Percentiles rank a stretch among this genome's conserved stretches.
Conservation (phyloP, 2,888 invertebrate species). For the Eucriotettix oculatus region DNA sequence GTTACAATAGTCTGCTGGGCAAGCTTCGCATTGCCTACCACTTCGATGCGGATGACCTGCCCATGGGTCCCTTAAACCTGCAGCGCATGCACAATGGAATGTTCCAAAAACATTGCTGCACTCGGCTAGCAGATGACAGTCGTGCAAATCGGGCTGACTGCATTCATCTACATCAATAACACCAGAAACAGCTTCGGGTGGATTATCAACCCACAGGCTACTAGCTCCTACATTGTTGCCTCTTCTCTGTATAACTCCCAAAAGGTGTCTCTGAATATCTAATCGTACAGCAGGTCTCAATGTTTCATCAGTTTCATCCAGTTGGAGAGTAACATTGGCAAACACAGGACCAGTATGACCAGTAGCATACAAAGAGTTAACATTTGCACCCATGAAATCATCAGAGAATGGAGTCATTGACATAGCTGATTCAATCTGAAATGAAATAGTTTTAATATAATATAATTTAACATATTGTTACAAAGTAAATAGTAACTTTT, state of each 20-base stretch:
- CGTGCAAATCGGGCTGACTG: constrained; percentile 60
- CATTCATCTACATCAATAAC: constrained; percentile 71
- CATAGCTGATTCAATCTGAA: constrained; percentile 77
- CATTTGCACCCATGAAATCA: constrained; percentile 63
- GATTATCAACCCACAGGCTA: constrained; percentile 67
- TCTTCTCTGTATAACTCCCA: constrained; percentile 65
- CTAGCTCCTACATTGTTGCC: constrained; percentile 81
- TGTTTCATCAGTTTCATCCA: constrained; percentile 61
- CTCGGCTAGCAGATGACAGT: constrained; percentile 60
- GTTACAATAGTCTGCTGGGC: constrained; percentile 58
- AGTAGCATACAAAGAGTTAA: constrained; percentile 59
- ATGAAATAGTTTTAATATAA: neutral
- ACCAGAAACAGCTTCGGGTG: constrained; percentile 48
- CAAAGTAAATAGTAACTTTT: no score
- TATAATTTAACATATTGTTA: no score
- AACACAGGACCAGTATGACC: constrained; percentile 46
- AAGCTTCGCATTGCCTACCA: constrained; percentile 63
- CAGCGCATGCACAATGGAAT: constrained; percentile 57
- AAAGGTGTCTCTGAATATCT: constrained; percentile 67
- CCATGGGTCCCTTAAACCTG: constrained; percentile 60
- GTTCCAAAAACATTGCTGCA: constrained; percentile 77
- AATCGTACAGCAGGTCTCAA: constrained; percentile 46
- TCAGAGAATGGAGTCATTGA: constrained; percentile 83
- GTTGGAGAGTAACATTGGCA: constrained; percentile 67
- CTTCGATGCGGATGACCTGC: constrained; percentile 44